Conservation (phyloP, 2,888 invertebrate species). For the Coleophora flavipennella region DNA sequence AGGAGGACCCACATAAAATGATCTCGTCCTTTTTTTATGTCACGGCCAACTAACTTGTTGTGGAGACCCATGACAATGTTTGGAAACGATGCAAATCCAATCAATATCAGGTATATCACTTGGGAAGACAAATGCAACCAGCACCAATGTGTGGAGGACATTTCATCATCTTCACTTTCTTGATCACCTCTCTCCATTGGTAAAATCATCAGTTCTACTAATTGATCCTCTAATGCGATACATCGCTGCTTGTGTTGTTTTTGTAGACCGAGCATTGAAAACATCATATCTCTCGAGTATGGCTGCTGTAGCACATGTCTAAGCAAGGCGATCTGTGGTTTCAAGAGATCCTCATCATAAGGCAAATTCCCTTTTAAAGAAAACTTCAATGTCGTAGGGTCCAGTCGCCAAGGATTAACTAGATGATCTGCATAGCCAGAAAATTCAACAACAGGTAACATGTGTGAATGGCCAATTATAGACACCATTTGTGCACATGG, state of each 20-base stretch:
- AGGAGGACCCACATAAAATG: conserved; percentile 99
- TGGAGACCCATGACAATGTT: conserved; percentile 92
- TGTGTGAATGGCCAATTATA: conserved; percentile 89
- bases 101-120: conserved; percentile 94
- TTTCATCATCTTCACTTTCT: conserved; percentile 73
- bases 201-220: conserved; percentile 90
- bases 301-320: conserved; percentile 95
- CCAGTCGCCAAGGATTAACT: conserved; percentile 94
- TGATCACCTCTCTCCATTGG: conserved; percentile 94
- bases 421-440: conserved; percentile 92
- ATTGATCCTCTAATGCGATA: conserved; percentile 91
- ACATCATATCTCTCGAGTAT: conserved; percentile 96
- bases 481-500: conserved; percentile 97
- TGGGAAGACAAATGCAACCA: conserved; percentile 97
- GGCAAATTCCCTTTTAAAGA: conserved; percentile 82
- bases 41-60: conserved; percentile 84
- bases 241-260: conserved; percentile 93
- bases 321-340: conserved; percentile 90
- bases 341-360: conserved; percentile 88
- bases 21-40: conserved; percentile 91
- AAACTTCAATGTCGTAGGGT: conserved; percentile 82
- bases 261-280: conserved; percentile 93
- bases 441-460: conserved; percentile 95
- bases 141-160: conserved; percentile 81
- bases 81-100: conserved; percentile 94